These are phyloP conservation scores for Atta cephalotes DNA, from an alignment of 1,140 invertebrate species.

Conservation along the genomic window DNA sequence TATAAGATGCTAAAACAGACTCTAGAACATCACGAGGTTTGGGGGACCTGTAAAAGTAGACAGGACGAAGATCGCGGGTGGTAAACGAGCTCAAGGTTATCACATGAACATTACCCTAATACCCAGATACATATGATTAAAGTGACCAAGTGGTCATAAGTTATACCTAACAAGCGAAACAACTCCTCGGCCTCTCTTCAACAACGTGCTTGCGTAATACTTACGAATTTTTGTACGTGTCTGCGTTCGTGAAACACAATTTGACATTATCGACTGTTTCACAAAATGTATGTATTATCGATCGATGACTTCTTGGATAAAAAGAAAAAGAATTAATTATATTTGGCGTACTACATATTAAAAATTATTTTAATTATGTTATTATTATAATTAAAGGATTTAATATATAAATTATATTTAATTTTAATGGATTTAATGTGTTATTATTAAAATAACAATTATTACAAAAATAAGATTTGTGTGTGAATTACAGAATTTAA, in stretches of 20 bases:
- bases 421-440: neutral
- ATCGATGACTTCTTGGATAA: neutral
- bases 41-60: conserved; percentile 1
- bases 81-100: conserved; percentile 84
- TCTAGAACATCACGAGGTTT: conserved; percentile 7
- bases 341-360: neutral
- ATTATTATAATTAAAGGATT: neutral
- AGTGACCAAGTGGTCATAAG: conserved; percentile 39
- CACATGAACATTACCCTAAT: conserved; percentile 79
- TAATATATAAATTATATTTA: neutral
- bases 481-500: neutral
- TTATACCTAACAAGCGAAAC: conserved; percentile 50
- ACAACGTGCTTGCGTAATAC: conserved; percentile 17
- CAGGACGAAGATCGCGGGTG: conserved; percentile 55
- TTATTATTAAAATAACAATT: neutral
- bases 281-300: neutral
- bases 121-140: conserved; percentile 84
- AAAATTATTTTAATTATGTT: neutral
- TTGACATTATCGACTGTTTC: neutral
- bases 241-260: conserved; percentile 21
- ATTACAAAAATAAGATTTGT: too few species aligned
- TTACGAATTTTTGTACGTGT: conserved; percentile 37
- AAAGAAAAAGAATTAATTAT: conserved; percentile 16
- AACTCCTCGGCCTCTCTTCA: neutral
- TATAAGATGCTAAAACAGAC: conserved; percentile 25